These are phyloP conservation scores for Epicauta chinensis DNA, from an alignment of 1,140 invertebrate species.

Conservation along the genomic window DNA sequence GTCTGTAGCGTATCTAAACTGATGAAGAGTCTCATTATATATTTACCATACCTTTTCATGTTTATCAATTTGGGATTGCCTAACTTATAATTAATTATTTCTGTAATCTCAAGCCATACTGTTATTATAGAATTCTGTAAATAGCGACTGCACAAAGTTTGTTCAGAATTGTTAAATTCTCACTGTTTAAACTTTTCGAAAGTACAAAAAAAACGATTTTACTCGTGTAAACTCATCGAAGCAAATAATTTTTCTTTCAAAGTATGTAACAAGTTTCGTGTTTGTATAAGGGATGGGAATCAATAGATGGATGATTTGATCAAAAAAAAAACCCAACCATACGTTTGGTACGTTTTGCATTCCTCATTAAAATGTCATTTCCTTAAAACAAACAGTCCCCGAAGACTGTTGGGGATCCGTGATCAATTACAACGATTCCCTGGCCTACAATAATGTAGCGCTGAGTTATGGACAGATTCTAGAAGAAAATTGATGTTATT, in stretches of 20 bases:
- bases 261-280: too few species aligned
- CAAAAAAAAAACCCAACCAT: conserved; percentile 3
- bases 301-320: conserved; percentile 3
- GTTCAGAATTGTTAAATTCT: too few species aligned
- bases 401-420: conserved; percentile 18
- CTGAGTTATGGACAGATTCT: conserved; percentile 22
- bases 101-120: background rate
- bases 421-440: conserved; percentile 22
- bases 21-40: conserved; percentile 10
- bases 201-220: too few species aligned
- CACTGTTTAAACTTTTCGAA: too few species aligned
- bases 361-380: conserved; percentile 24
- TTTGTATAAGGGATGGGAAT: too few species aligned
- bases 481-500: conserved; percentile 21
- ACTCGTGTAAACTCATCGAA: too few species aligned
- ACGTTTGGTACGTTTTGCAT: conserved; percentile 20
- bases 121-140: background rate
- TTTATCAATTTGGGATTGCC: conserved; percentile 10
- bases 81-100: conserved; percentile 15
- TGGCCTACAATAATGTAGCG: conserved; percentile 21
- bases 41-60: conserved; percentile 14
- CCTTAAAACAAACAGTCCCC: conserved; percentile 18
- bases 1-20: background rate
- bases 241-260: too few species aligned
- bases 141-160: too few species aligned